Conservation (phyloP, 2,113 vertebrate genomes). For the Tympanuchus pallidicinctus region DNA sequence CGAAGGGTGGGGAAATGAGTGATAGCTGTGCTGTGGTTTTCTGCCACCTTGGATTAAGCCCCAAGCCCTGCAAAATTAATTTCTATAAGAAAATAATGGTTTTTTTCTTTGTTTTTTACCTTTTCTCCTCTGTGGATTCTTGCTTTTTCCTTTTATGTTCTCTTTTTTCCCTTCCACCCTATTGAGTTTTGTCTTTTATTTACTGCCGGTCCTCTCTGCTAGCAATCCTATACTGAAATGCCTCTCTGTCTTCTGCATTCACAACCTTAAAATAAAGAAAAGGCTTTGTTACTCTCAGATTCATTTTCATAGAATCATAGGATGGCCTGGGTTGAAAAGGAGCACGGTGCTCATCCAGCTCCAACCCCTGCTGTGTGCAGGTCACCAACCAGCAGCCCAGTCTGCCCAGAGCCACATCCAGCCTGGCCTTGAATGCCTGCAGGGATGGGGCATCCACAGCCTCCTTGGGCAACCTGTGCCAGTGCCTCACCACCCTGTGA, state of each 20-base stretch:
- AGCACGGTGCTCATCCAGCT: too few relatives aligned
- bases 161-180: neutral
- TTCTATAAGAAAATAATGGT: neutral
- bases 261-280: neutral
- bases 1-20: neutral
- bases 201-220: conserved; percentile 26
- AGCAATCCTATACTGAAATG: neutral
- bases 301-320: too few relatives aligned
- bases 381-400: too few relatives aligned
- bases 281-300: neutral
- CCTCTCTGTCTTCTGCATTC: neutral
- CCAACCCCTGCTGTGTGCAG: too few relatives aligned
- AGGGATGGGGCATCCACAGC: too few relatives aligned
- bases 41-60: neutral
- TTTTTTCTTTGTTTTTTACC: neutral
- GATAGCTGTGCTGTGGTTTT: neutral
- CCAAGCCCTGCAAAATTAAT: neutral
- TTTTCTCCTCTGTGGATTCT: neutral
- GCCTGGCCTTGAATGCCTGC: too few relatives aligned
- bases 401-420: too few relatives aligned
- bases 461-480: too few relatives aligned
- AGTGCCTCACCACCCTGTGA: too few relatives aligned
- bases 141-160: conserved; percentile 21
- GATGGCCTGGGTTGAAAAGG: too few relatives aligned
- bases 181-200: conserved; percentile 54